Conservation (phyloP, 2,113 vertebrate genomes). For the Egretta garzetta region DNA sequence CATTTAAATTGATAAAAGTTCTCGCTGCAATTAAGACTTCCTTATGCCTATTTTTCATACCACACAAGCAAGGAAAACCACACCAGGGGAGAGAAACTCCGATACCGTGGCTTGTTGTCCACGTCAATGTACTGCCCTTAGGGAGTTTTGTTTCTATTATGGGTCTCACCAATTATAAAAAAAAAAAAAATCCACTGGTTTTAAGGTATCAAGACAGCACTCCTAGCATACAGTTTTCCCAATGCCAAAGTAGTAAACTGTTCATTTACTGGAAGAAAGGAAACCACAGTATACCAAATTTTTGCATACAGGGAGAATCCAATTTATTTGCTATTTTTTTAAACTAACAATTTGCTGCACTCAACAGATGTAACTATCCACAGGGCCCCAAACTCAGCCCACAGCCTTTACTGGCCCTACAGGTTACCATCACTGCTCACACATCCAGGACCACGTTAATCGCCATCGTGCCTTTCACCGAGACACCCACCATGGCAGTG, state of each 20-base stretch:
- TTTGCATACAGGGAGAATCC: background rate
- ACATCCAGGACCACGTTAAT: fast-evolving
- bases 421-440: background rate
- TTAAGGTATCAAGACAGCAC: background rate
- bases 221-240: background rate
- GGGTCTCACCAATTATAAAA: background rate
- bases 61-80: background rate
- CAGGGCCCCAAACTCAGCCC: background rate
- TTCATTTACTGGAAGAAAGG: background rate
- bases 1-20: background rate
- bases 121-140: background rate
- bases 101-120: background rate
- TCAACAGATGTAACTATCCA: background rate
- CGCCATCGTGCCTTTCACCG: background rate
- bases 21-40: background rate
- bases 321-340: background rate
- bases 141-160: background rate
- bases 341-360: background rate
- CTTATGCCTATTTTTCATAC: background rate
- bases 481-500: background rate
- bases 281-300: background rate
- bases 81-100: background rate
- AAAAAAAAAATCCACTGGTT: background rate
- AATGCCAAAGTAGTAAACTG: background rate
- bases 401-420: background rate